These are phyloP conservation scores for Larimichthys polyactis DNA, from an alignment of 2,113 vertebrate genomes.

Conservation along the genomic window DNA sequence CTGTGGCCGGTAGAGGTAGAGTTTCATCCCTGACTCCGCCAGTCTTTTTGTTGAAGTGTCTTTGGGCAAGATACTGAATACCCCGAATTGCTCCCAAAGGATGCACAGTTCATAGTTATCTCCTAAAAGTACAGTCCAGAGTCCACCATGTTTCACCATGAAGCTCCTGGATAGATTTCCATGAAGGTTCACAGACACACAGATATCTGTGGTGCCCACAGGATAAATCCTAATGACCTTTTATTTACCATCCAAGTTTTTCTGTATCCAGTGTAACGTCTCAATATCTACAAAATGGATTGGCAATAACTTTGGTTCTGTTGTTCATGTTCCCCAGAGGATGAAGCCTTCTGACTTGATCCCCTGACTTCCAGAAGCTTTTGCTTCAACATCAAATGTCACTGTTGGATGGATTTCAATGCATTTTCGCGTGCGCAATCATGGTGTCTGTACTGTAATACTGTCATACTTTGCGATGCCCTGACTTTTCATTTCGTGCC, in stretches of 20 bases:
- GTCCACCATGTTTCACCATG: too few relatives aligned
- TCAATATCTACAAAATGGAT: neutral
- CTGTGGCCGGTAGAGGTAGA: too few relatives aligned
- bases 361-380: neutral
- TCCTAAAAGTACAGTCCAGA: too few relatives aligned
- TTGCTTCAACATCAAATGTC: neutral
- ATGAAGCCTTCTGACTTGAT: neutral
- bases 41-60: too few relatives aligned
- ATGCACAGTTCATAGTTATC: too few relatives aligned
- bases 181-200: too few relatives aligned
- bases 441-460: neutral
- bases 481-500: neutral
- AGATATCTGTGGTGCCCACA: neutral
- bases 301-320: neutral
- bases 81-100: too few relatives aligned
- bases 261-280: neutral
- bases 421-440: neutral
- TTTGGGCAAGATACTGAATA: too few relatives aligned
- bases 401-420: neutral
- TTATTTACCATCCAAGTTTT: neutral
- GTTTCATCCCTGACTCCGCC: too few relatives aligned
- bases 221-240: neutral
- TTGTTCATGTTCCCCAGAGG: neutral
- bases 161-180: neutral
- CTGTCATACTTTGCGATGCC: neutral